Percentiles rank a stretch among this genome's conserved stretches.
These are phyloP conservation scores for Drosophila cyrtoloma DNA, from an alignment of 2,888 invertebrate genomes.

Conservation along the genomic window DNA sequence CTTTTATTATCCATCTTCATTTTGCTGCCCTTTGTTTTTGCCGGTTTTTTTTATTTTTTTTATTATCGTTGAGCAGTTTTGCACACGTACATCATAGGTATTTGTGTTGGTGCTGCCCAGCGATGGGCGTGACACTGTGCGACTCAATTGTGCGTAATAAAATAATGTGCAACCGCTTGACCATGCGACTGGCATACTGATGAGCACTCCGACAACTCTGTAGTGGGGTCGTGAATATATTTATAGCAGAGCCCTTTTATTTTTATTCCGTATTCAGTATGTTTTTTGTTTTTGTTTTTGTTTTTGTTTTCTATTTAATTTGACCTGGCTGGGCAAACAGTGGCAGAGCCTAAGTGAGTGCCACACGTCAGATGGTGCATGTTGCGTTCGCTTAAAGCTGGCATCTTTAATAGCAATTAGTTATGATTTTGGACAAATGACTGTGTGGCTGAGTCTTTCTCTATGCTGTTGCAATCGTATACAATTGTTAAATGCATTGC, in stretches of 20 bases:
- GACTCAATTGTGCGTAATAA: constrained; percentile 79
- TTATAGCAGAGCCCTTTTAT: constrained; percentile 47
- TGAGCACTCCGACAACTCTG: constrained; percentile 45
- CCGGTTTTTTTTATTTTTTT: constrained; percentile 17
- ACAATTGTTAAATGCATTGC: not conserved
- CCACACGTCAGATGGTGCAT: constrained; percentile 20
- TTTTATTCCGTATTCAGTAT: not conserved
- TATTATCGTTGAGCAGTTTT: constrained; percentile 16
- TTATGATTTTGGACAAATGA: not conserved
- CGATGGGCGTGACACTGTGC: constrained; percentile 59
- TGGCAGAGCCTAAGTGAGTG: constrained; percentile 25
- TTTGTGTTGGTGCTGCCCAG: constrained; percentile 32
- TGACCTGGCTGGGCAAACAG: constrained; percentile 6
- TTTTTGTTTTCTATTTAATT: constrained; percentile 4
- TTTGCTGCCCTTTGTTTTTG: constrained; percentile 5
- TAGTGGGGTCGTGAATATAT: constrained; percentile 38
- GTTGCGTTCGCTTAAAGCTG: constrained; percentile 5
- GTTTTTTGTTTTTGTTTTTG: not conserved
- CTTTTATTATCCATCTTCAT: constrained; percentile 15
- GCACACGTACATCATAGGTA: constrained; percentile 38
- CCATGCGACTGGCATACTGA: constrained; percentile 72
- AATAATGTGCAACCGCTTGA: constrained; percentile 76
- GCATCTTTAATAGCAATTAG: not conserved
- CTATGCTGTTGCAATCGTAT: not conserved
- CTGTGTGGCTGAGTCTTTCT: not conserved